Conservation (phyloP, 2,888 invertebrate genomes). For the Sinhomidia bicolor region DNA sequence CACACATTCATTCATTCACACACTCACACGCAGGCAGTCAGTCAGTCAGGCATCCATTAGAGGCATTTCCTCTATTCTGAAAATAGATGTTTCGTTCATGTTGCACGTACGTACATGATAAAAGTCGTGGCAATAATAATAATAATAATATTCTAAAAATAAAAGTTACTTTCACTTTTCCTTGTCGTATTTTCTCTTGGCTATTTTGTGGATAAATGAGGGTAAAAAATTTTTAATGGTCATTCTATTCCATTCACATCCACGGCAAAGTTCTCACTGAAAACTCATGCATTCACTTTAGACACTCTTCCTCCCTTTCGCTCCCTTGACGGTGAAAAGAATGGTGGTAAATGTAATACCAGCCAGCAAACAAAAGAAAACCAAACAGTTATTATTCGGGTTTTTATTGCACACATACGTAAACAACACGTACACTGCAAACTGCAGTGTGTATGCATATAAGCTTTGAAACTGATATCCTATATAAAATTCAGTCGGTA, state of each 20-base stretch:
- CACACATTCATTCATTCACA: background rate
- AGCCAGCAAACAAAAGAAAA: background rate
- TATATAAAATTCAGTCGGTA: too few species aligned
- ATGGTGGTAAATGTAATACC: background rate
- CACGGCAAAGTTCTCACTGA: background rate
- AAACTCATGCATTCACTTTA: background rate
- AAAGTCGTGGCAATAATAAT: background rate
- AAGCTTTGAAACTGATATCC: too few species aligned
- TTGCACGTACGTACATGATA: background rate
- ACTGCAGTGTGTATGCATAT: too few species aligned
- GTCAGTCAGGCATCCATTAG: slow-evolving; percentile 31
- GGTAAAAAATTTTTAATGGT: slow-evolving; percentile 13
- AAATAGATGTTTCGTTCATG: background rate
- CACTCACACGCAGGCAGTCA: background rate
- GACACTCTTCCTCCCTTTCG: background rate
- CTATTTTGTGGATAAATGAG: background rate
- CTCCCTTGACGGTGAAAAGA: background rate
- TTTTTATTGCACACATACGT: too few species aligned
- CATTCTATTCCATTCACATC: background rate
- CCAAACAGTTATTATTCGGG: background rate
- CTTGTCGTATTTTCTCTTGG: too few species aligned
- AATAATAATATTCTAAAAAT: background rate
- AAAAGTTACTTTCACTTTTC: background rate
- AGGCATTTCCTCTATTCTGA: background rate
- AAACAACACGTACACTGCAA: too few species aligned